Base-by-base conservation (phyloP, 2,113 vertebrate species). In the Eretmochelys imbricata region DNA sequence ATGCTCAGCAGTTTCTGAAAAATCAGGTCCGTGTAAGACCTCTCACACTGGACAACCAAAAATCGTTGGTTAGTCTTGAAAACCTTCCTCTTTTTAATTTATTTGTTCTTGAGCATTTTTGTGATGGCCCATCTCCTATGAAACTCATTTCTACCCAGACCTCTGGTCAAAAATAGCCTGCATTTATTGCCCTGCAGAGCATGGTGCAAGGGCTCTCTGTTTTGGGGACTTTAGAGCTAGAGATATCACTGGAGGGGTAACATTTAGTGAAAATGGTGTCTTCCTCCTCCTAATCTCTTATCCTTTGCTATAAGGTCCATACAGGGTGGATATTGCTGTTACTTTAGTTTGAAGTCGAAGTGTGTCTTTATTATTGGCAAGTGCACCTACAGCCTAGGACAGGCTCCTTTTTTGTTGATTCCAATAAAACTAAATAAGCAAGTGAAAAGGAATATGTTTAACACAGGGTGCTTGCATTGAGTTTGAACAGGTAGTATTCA, bases 141-240 rank as follows among this genome's bases (percentile, higher is more conserved):
- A 90, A 85, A 51, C 3, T 72, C 88, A 2, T 3, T 3, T 69
- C 91, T 89, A 48, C 82, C 17, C 65, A 89, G 55, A 80, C 22
- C 14, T 85, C 2, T 51, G 1, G 11, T 89, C 65, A 1, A 38
- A 16, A 62, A 75, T 82, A 8, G 10, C 7, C 2, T 8, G 3
- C 59, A 25, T 6, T 14, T 85, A 3, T 12, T 80, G 3, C 81
- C 10, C 81, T 91, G n/a, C 89, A 85, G 88, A n/a, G 3, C 3
- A 3, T 48, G 2, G 6, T 87, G 16, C 10, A 94, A 85, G 10
- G 31, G 65, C 31, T 2, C 38, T 69, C n/a, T 50, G 51, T 0
- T 0, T 2, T 35, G 53, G 2, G 1, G 0, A 0, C 19, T 50
- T 57, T 2, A 83, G 10, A 50, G 80, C 24, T 82, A 27, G 4